Conservation (phyloP, 2,888 invertebrate species). For the Camptogramma bilineatum region DNA sequence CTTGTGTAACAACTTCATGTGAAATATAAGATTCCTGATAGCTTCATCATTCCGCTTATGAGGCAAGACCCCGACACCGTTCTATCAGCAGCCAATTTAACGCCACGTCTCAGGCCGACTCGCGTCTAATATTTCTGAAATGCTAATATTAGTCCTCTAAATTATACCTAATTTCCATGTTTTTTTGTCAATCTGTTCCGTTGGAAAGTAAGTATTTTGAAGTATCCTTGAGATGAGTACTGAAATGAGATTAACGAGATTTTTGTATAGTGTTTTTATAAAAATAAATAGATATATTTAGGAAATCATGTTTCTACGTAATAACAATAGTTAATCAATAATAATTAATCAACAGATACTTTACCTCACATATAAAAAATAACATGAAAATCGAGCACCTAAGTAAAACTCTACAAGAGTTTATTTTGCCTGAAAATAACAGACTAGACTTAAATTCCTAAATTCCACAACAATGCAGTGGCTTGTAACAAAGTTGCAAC, state of each 20-base stretch:
- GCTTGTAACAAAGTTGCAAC: slow-evolving; percentile 31
- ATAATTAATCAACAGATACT: too few relatives aligned
- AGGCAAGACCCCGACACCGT: slow-evolving; percentile 40
- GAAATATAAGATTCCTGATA: slow-evolving; percentile 30
- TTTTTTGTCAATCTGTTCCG: slow-evolving; percentile 27
- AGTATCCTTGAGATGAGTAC: slow-evolving; percentile 15
- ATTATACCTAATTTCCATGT: slow-evolving; percentile 27
- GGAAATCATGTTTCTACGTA: too few relatives aligned
- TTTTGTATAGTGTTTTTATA: too few relatives aligned
- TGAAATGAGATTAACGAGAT: neutral
- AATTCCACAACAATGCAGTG: slow-evolving; percentile 19
- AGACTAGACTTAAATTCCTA: slow-evolving; percentile 3
- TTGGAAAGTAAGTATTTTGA: slow-evolving; percentile 9
- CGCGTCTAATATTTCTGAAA: slow-evolving; percentile 61
- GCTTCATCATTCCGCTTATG: slow-evolving; percentile 39
- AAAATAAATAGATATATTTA: too few relatives aligned
- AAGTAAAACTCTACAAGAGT: slow-evolving; percentile 1
- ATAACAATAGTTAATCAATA: too few relatives aligned
- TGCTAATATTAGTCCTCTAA: slow-evolving; percentile 47
- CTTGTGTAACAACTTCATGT: slow-evolving; percentile 16
- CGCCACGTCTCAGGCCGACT: slow-evolving; percentile 71
- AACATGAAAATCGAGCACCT: neutral
- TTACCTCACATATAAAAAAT: too few relatives aligned
- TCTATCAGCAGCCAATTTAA: slow-evolving; percentile 75
- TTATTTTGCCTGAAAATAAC: neutral